Base-by-base conservation (phyloP, 1,140 invertebrate genomes). In the Pantala flavescens region DNA sequence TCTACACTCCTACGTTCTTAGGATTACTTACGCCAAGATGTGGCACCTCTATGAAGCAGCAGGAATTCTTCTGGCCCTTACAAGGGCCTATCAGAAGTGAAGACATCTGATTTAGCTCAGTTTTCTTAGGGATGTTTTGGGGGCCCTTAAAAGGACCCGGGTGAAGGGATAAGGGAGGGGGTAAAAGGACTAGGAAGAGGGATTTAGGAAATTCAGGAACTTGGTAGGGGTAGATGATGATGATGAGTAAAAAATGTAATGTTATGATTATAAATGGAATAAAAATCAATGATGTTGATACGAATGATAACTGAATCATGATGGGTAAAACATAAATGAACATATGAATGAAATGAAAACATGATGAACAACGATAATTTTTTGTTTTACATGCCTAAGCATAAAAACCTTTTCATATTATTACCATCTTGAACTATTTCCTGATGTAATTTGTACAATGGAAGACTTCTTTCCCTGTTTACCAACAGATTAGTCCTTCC, bases 361-460 rank as follows among this genome's bases (percentile, higher is more conserved):
- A 63, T 63, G 49, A 63, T 63, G 49, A 63, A 63, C 49, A 63
- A 63, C 12, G 49, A 63, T 19, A 63, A 3, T 63, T 63, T 63
- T 63, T 63, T 63, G 49, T 63, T 63, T 63, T 63, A 63, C 49
- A 63, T 63, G 49, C 49, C 49, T 63, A 63, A 21, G 49, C 49
- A 63, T 63, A 19, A 63, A 63, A 36, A 16, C n/a, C 49, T 63
- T 63, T 63, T 63, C 49, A 5, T 63, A 63, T 63, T 63, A 63
- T 63, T 7, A 63, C 49, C 49, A 63, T 21, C 49, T 63, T 63
- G 16, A 63, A 63, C 49, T 63, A 63, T 21, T 63, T 63, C 49
- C 49, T 63, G 49, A 63, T 63, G 49, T 63, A 63, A 63, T 63
- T 63, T 63, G 49, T 63, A 63, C 49, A 63, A 63, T 63, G 49